phyloP scores from a whole-genome alignment of 1,140 invertebrate species.

The Drosophila nigromelanica region DNA sequence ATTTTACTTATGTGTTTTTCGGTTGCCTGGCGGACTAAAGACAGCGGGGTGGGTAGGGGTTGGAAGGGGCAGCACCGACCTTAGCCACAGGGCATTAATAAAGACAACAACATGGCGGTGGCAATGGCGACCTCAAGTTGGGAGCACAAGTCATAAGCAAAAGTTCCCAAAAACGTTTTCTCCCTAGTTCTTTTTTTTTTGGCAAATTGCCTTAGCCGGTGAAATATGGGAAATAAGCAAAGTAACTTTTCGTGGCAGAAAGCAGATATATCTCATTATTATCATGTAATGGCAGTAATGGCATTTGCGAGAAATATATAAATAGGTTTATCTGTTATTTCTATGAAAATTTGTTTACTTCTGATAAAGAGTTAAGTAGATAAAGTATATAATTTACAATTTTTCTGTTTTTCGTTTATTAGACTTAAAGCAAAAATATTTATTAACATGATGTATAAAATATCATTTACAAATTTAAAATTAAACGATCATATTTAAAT shows the following conservation, averaged over 20 bases:
- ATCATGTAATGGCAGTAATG: constrained; percentile 4
- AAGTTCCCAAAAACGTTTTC: constrained; percentile 27
- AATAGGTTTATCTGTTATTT: too few species aligned
- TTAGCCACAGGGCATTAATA: constrained; percentile 73
- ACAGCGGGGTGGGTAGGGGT: not conserved
- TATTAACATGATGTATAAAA: too few species aligned
- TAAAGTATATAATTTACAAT: too few species aligned
- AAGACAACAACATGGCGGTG: constrained; percentile 59
- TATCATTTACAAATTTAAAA: too few species aligned
- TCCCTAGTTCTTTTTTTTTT: constrained; percentile 1
- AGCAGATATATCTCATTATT: constrained; percentile 8
- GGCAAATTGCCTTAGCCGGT: constrained; percentile 19
- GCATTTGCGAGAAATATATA: too few species aligned
- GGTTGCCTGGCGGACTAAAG: constrained; percentile 36
- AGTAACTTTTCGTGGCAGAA: not conserved
- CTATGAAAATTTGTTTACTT: too few species aligned
- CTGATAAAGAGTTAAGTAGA: too few species aligned
- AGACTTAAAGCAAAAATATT: too few species aligned
- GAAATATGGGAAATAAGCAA: constrained; percentile 18
- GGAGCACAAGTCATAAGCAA: constrained; percentile 33
- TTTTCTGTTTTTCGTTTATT: too few species aligned
- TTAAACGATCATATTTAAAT: too few species aligned
- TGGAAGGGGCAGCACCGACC: constrained; percentile 15
- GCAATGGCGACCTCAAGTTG: constrained; percentile 31
- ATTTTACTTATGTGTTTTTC: constrained; percentile 80